Percentiles rank a stretch among this genome's conserved stretches.
Evolutionary conservation across 2,888 invertebrate genomes (phyloP).

Genomic region (Apodemia duryi): DNA sequence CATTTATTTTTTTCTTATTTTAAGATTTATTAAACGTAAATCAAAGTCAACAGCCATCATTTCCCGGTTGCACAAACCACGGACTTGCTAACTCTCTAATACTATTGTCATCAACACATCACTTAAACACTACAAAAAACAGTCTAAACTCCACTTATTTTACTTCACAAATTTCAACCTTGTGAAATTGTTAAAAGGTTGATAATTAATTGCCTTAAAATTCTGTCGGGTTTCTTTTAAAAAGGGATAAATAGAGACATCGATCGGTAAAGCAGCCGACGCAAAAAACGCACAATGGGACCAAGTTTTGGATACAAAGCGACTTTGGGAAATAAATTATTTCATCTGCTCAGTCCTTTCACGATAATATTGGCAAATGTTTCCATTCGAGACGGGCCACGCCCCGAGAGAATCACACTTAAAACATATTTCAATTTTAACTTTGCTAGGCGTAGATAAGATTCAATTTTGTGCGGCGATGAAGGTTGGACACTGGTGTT

Average conservation of each 20-base stretch:
- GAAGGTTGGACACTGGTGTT: too few relatives aligned
- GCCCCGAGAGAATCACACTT: constrained; percentile 57
- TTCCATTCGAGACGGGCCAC: constrained; percentile 75
- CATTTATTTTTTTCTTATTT: constrained; percentile 54
- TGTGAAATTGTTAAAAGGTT: constrained; percentile 20
- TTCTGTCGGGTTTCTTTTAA: constrained; percentile 57
- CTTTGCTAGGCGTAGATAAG: constrained; percentile 23
- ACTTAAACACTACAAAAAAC: constrained; percentile 44
- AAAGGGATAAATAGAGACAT: constrained; percentile 73
- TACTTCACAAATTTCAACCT: constrained; percentile 17
- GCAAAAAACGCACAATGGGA: constrained; percentile 70
- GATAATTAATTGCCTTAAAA: constrained; percentile 13
- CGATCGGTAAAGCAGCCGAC: constrained; percentile 64
- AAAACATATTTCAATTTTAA: constrained; percentile 20
- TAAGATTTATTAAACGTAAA: constrained; percentile 60
- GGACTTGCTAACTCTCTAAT: constrained; percentile 69
- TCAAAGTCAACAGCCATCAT: constrained; percentile 54
- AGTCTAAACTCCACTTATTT: constrained; percentile 18
- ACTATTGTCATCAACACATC: constrained; percentile 71
- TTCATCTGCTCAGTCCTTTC: constrained; percentile 77
- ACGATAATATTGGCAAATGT: constrained; percentile 79
- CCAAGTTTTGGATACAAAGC: constrained; percentile 74
- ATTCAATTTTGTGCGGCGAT: constrained; percentile 28
- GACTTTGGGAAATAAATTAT: constrained; percentile 78
- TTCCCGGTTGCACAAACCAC: constrained; percentile 63